These are phyloP conservation scores for Selene dorsalis DNA, from an alignment of 2,797 vertebrate species.

Conservation along the genomic window DNA sequence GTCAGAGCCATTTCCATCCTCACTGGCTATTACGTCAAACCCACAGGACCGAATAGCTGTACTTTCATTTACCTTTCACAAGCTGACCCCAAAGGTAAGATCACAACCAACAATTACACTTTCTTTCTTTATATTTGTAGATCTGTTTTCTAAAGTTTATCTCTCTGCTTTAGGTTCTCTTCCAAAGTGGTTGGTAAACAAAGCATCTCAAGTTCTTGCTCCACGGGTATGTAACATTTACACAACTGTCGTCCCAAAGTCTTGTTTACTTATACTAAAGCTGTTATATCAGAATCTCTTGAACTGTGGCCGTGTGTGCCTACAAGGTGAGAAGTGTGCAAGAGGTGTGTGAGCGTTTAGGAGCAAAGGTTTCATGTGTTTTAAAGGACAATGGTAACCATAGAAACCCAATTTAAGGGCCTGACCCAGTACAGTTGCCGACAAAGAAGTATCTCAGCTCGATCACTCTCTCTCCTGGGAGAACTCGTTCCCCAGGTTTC, in stretches of 20 bases:
- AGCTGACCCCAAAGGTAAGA: conserved; percentile 88
- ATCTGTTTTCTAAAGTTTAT: background rate
- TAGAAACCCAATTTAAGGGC: conserved; percentile 69
- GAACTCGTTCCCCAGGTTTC: conserved; percentile 82
- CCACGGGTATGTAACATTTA: conserved; percentile 77
- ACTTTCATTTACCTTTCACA: conserved; percentile 88
- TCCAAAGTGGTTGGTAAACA: conserved; percentile 89
- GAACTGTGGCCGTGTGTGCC: conserved; percentile 25
- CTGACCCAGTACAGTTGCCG: conserved; percentile 62
- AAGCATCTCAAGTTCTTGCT: conserved; percentile 84
- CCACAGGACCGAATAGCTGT: conserved; percentile 85
- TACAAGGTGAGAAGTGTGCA: conserved; percentile 6
- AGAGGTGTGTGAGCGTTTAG: conserved; percentile 29
- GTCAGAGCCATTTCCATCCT: conserved; percentile 87
- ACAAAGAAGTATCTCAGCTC: conserved; percentile 66
- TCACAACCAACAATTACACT: background rate
- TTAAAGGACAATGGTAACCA: conserved; percentile 76
- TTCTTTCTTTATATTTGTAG: background rate
- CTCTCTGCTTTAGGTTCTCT: conserved; percentile 80
- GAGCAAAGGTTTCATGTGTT: conserved; percentile 65
- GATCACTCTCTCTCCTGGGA: conserved; percentile 39
- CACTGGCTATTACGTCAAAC: conserved; percentile 85
- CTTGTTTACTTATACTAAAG: conserved; percentile 14
- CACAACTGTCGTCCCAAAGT: background rate
- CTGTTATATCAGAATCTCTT: conserved; percentile 1